Evolutionary conservation across 2,113 vertebrate genomes (phyloP).

Genomic region (Rhegmatorhina hoffmannsi): DNA sequence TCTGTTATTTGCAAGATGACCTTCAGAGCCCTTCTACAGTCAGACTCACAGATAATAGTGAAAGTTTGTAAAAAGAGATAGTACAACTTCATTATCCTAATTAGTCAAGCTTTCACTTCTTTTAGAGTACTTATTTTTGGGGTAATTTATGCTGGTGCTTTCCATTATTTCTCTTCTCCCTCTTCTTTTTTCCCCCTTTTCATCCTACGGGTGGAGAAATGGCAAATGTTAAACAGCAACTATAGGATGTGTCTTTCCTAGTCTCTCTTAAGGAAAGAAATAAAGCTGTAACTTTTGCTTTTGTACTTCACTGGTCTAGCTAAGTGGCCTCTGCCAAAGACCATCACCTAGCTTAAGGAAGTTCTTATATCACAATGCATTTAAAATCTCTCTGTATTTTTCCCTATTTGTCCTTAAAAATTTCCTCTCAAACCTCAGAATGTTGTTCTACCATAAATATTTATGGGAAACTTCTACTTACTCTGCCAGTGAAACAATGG

Average conservation of each 20-base stretch:
- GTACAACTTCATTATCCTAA: not conserved
- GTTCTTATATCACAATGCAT: not conserved
- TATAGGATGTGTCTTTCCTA: not conserved
- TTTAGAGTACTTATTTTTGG: not conserved
- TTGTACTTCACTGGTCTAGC: not conserved
- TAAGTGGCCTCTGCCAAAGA: not conserved
- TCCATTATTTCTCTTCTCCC: not conserved
- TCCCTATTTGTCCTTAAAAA: conserved; percentile 13
- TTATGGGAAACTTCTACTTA: conserved; percentile 32
- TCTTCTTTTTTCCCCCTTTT: not conserved
- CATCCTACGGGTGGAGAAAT: not conserved
- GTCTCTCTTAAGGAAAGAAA: not conserved
- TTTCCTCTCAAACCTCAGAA: conserved; percentile 17
- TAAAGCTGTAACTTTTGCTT: not conserved
- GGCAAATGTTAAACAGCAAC: not conserved
- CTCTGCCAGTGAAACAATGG: conserved; percentile 33
- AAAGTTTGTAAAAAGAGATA: not conserved
- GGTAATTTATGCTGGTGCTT: not conserved
- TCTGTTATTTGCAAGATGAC: not conserved
- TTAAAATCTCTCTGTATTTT: not conserved
- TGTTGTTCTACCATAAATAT: conserved; percentile 12
- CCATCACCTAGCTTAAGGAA: not conserved
- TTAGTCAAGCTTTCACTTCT: not conserved
- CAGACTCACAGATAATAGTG: not conserved
- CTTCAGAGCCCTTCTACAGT: not conserved